These are phyloP conservation scores for Drosophila maculinotata DNA, from an alignment of 2,888 invertebrate genomes.

Conservation along the genomic window DNA sequence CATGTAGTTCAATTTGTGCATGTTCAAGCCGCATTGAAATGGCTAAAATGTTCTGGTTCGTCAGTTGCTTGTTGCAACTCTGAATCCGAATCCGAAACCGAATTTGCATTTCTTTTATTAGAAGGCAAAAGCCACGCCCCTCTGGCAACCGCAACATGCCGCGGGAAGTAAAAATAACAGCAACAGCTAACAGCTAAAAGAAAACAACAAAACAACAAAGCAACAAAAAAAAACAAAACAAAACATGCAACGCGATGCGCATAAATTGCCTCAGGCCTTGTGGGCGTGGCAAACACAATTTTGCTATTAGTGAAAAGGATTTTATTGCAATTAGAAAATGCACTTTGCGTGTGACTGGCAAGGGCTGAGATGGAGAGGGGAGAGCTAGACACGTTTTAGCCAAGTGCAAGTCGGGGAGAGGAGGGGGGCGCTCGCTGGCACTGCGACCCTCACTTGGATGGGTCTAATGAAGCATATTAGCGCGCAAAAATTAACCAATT, in stretches of 20 bases:
- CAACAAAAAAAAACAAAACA: neutral
- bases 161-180: slow-evolving; percentile 26
- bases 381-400: neutral
- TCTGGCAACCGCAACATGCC: slow-evolving; percentile 27
- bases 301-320: slow-evolving; percentile 72
- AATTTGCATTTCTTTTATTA: slow-evolving; percentile 22
- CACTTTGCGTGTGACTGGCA: slow-evolving; percentile 47
- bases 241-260: slow-evolving; percentile 52
- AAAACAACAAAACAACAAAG: slow-evolving; percentile 1
- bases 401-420: neutral
- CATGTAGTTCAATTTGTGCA: neutral
- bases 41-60: neutral
- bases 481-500: slow-evolving; percentile 67
- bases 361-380: neutral
- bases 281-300: slow-evolving; percentile 67
- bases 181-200: too few relatives aligned
- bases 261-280: slow-evolving; percentile 51
- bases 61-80: neutral
- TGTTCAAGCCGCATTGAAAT: neutral
- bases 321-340: slow-evolving; percentile 77
- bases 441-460: slow-evolving; percentile 4
- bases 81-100: slow-evolving; percentile 1
- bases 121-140: slow-evolving; percentile 12
- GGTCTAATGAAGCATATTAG: slow-evolving; percentile 57
- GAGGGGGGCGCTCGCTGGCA: neutral